Base-by-base conservation (phyloP, 2,888 invertebrate genomes). In the Eucriotettix oculatus region DNA sequence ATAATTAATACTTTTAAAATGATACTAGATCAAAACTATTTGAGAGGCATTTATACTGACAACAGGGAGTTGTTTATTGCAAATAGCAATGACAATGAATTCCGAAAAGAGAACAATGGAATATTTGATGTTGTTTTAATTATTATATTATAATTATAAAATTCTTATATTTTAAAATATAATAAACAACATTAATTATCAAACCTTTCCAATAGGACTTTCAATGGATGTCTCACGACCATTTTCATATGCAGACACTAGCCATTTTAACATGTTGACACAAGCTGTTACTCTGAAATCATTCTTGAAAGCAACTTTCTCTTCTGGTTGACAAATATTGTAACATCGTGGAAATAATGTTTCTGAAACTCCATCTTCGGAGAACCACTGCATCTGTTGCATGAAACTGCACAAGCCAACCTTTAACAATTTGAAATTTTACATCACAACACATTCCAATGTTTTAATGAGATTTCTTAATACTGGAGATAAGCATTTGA, bases 271-370 rank as follows among this genome's bases (percentile, higher is more conserved):
- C 56, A 91, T 76, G 65, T 88, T 85, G 66, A 91, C 82, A 71
- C 94, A 94, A 1, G 93, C 89, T 1, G 94, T 94, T 66, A 90
- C 76, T 69, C 92, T 84, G 71, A 88, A 96, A 74, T 96, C 94
- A 64, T 93, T 90, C 62, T 90, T 78, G 69, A 92, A 92, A 62
- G 87, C 86, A 67, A 83, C 82, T 69, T 87, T 79, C 70, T 91
- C 91, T 65, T 91, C 91, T 0, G 84, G 82, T 69, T 85, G 86
- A 70, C 87, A 84, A 65, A 92, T 82, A 73, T 86, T 84, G 74
- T 90, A 93, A 71, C 91, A 92, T 43, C 94, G 81, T 0, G 94
- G 94, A 71, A 90, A 94, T 66, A 85, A 84, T 10, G 88, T 84
- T 65, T 85, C 77, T 0, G 91, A 84, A 42, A 90, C 82, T 10